Base-by-base conservation (phyloP, 2,113 vertebrate genomes). In the Apus apus region DNA sequence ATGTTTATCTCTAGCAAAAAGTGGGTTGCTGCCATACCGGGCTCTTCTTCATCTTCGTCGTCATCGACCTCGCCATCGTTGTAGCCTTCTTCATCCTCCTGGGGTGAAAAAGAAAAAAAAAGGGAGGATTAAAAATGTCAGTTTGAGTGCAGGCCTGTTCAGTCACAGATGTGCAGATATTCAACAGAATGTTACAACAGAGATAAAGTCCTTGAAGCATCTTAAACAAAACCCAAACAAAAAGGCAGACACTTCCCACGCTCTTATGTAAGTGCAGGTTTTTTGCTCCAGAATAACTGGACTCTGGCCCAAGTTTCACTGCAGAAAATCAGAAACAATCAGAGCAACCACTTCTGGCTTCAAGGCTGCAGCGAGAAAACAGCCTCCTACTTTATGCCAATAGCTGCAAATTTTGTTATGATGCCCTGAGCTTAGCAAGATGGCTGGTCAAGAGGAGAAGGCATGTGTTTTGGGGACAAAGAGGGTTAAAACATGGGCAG, bases 11-110 rank as follows among this genome's bases (percentile, higher is more conserved):
- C 66, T 16, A 66, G n/a, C 5, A 51, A 60, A 51, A 94, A 58
- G 4, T 38, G 57, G 65, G 93, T 62, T 71, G 78, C 10, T 62
- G 74, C 36, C 97, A n/a, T 98, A 98, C 98, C 98, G 8, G 91
- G 88, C 27, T 98, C 98, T 53, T 98, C 98, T 45, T 98, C 99
- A 1, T 99, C 98, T 34, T 99, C 99, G 20, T 99, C 99, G 0
- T 98, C 98, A 6, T 98, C 98, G 87, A 98, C 97, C 74, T 99
- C 99, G 9, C 96, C 98, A 17, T 99, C 98, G 2, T 99, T 99
- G 80, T 99, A 99, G 54, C 98, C 98, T 85, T 98, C 98, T 77
- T 98, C 98, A 40, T 99, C 99, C 96, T 99, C 99, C 98, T 99
- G 75, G 11, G 68, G 48, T 54, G 2, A 15, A 12, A 40, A 43